A percentile compares a stretch with the other conserved stretches of the same genome.
Conservation (phyloP, 2,797 vertebrate genomes). For the Paguma larvata region DNA sequence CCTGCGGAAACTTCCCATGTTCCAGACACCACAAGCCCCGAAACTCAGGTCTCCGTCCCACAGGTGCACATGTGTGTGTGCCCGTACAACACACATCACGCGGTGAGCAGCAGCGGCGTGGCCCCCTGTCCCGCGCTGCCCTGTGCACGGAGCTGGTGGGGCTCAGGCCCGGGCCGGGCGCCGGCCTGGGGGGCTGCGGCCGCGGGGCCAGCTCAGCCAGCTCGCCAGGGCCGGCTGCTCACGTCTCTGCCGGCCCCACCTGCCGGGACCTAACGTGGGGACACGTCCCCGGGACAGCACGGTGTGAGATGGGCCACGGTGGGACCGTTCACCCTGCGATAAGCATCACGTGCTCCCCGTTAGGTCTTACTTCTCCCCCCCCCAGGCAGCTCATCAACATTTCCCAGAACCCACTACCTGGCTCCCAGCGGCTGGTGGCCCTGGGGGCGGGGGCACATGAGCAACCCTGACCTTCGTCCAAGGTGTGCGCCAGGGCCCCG, state of each 20-base stretch:
- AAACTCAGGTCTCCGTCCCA: neutral
- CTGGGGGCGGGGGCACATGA: neutral
- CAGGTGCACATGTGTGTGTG: rapidly evolving
- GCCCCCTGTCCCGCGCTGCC: rapidly evolving
- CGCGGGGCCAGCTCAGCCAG: neutral
- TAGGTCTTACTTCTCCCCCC: no score
- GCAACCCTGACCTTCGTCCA: neutral
- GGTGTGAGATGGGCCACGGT: neutral
- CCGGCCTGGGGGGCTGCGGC: neutral
- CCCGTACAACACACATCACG: no score
- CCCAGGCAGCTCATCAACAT: neutral
- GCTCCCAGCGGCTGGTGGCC: neutral
- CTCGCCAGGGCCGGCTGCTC: neutral
- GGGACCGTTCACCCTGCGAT: neutral
- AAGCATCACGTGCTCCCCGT: neutral
- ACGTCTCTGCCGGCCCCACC: neutral
- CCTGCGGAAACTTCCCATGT: neutral
- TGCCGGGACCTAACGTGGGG: neutral
- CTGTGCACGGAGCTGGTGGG: neutral
- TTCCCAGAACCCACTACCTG: neutral
- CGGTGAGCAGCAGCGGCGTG: neutral
- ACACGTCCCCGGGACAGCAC: neutral
- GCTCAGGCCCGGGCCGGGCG: neutral
- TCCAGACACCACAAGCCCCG: neutral
- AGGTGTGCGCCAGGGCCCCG: neutral